A percentile compares a stretch with the other conserved stretches of the same genome.
Evolutionary conservation across 2,113 vertebrate species (phyloP).

Genomic region (Hemiscyllium ocellatum): DNA sequence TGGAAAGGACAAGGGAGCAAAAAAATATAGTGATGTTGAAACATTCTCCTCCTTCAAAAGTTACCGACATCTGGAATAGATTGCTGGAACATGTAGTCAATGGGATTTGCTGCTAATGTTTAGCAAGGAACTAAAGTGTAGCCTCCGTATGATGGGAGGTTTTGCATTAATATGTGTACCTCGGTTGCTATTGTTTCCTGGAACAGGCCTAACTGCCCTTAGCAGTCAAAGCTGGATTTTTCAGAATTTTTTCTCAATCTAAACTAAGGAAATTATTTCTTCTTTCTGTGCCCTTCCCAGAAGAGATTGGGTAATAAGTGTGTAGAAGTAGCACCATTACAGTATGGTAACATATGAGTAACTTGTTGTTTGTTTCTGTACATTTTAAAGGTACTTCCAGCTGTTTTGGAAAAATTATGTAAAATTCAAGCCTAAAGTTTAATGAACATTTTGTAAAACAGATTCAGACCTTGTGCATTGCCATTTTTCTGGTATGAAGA

Average conservation of each 20-base stretch:
- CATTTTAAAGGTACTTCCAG: not conserved
- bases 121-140: not conserved
- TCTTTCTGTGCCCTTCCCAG: not conserved
- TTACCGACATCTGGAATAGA: not conserved
- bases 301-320: not conserved
- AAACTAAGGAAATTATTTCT: not conserved
- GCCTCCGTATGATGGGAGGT: not conserved
- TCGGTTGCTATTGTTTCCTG: not conserved
- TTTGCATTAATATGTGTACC: not conserved
- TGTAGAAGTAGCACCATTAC: not conserved
- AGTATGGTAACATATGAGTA: not conserved
- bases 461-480: not conserved
- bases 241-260: not conserved
- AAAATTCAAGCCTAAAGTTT: not conserved
- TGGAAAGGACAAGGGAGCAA: not conserved
- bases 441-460: not conserved
- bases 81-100: not conserved
- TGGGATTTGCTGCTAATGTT: not conserved
- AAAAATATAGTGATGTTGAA: not conserved
- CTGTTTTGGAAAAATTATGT: not conserved
- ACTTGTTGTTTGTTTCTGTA: not conserved
- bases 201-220: not conserved
- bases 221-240: not conserved
- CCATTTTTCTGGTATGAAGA: not conserved
- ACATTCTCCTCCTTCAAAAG: not conserved